These are phyloP conservation scores for Pseudococcus viburni DNA, from an alignment of 2,888 invertebrate genomes.

Conservation along the genomic window DNA sequence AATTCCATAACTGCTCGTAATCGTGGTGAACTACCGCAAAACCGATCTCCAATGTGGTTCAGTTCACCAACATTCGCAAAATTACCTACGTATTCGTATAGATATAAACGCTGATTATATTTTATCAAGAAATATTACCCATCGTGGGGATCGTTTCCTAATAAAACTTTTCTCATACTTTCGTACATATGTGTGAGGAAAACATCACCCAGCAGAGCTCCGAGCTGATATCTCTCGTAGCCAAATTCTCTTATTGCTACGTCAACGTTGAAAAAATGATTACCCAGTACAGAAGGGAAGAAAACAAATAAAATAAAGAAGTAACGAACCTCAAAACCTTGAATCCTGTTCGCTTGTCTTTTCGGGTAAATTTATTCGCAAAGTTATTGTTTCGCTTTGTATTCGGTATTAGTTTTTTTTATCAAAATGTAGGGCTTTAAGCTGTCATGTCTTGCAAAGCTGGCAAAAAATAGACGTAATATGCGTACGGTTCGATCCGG, in stretches of 20 bases:
- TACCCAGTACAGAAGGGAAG: background rate
- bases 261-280: slow-evolving; percentile 10
- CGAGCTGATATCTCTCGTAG: background rate
- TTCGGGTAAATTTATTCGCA: slow-evolving; percentile 14
- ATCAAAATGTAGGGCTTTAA: background rate
- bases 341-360: background rate
- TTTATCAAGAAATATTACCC: too few relatives aligned
- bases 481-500: background rate
- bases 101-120: too few relatives aligned
- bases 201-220: background rate
- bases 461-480: slow-evolving; percentile 3
- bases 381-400: slow-evolving; percentile 19
- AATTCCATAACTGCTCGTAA: too few relatives aligned
- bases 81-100: too few relatives aligned
- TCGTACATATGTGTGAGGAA: background rate
- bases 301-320: background rate
- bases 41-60: too few relatives aligned
- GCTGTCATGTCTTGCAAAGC: background rate
- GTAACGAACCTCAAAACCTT: background rate
- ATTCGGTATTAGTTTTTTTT: slow-evolving; percentile 15
- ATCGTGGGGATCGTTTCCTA: background rate
- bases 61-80: too few relatives aligned
- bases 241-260: background rate
- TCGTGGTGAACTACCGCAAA: too few relatives aligned
- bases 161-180: background rate